Base-by-base conservation (phyloP, 1,140 invertebrate genomes). In the Vollenhovia emeryi region DNA sequence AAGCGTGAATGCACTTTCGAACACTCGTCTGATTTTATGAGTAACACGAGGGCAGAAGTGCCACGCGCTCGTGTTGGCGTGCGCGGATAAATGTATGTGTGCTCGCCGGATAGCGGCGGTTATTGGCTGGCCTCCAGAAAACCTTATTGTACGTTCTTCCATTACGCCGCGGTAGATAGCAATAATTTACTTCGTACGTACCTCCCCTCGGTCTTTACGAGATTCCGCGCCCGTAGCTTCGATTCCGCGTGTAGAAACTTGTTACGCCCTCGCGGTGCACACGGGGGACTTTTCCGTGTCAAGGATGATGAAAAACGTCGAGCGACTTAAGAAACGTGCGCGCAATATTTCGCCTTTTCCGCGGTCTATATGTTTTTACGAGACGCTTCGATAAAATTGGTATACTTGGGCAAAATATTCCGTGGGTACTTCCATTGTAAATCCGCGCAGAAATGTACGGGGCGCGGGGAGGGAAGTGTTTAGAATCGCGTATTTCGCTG, bases 121-220 rank as follows among this genome's bases (percentile, higher is more conserved):
- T 73, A 69, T 45, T 89, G 87, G 87, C 87, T 27, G 9, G 59
- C 13, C 18, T 88, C 87, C 87, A 89, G 84, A 71, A 80, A 80
- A 89, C 86, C 84, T 88, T 89, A 89, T 87, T 88, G 87, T 89
- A 89, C 74, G 59, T 88, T 85, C 86, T 84, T 68, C 69, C 59
- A 84, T 89, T 88, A 89, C 87, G 52, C 73, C 74, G 52, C 57
- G 82, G 86, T 66, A 80, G 78, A 88, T 87, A 88, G 78, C 30
- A 82, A 82, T 82, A 82, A 82, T 82, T 82, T 82, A 82, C 66
- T 82, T 82, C 73, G 48, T 79, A 87, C 30, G 84, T 59, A 48
- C 50, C 50, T 52, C 40, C 43, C 57, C 50, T 40, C 43, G 55
- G 57, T 75, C 71, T 88, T 88, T 88, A 88, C 79, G 87, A 80